Base-by-base conservation (phyloP, 2,113 vertebrate genomes). In the Rallus limicola region DNA sequence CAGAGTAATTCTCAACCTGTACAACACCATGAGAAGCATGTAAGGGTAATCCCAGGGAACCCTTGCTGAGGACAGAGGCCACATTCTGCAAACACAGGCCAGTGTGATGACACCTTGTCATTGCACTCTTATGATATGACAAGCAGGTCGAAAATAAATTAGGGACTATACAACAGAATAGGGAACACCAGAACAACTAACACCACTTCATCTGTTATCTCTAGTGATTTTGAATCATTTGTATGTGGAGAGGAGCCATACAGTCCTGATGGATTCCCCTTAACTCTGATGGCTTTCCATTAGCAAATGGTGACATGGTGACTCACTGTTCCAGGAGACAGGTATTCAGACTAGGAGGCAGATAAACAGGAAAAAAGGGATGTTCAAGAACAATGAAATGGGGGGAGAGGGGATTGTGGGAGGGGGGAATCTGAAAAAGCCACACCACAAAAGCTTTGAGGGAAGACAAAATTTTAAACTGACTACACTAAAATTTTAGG, bases 391-490 rank as follows among this genome's bases (percentile, higher is more conserved):
- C 20, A 69, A 21, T 20, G 15, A 88, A 60, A 69, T 25, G 8
- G 25, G 42, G 3, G n/a, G n/a, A n/a, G n/a, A n/a, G n/a, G n/a
- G n/a, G n/a, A n/a, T n/a, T 8, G 6, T 2, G 16, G 80, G 9
- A 16, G 42, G 2, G 9, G 5, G 2, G 16, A 48, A 36, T 3
- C 16, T 68, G 24, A 52, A 42, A 84, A 59, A 78, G 21, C 21
- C 0, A 3, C 76, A 50, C 29, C 33, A 59, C 13, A 56, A 90
- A 82, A 76, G 7, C 21, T 78, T 23, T 9, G 29, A 68, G 20
- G 56, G 23, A 67, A 7, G 64, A 46, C 0, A 0, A 5, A 5
- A 8, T 40, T 25, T 74, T 81, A 19, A 77, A 71, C 33, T 33
- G 34, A 12, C 34, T 58, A 59, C 17, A 24, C 26, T 60, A 87